Evolutionary conservation across 2,888 invertebrate species (phyloP), one percentile per base, ranked within the genome.

Genomic region (Pseudolycoriella hygida): DNA sequence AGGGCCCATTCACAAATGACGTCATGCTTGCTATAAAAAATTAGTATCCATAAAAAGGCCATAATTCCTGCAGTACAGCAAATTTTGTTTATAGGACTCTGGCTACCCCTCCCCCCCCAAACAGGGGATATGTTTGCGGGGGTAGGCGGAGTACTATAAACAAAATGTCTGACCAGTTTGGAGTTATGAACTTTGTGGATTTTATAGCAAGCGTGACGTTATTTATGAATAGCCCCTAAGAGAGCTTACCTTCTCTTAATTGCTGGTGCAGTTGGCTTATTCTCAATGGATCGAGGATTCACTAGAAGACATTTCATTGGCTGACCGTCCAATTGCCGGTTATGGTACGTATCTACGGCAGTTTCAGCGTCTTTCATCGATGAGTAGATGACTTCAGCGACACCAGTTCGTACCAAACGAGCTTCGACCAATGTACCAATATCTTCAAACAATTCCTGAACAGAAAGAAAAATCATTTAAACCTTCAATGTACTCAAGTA

Each of bases 261-360:
- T 44, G 60, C 59, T 42, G 62, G 58, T 17, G 58, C 60, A 2
- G 73, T 70, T 12, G 74, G 71, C 54, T 74, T 74, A 58, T 72
- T 71, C 54, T 74, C 74, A 58, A 72, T 71, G 50, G 74, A 67
- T 38, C 82, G 69, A 38, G 84, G 83, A 58, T 84, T 83, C 6
- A 88, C 86, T 50, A 89, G 69, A 45, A 87, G 72, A 60, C 88
- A 89, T 60, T 86, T 87, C 90, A 90, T 90, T 3, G 89, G 89
- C 58, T 87, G 86, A 1, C 92, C 90, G 67, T 94, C 93, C 39
- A 94, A 67, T 58, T 90, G 89, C 43, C 93, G 70, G 62, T 92
- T 90, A 61, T 93, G 90, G 66, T 93, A 93, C 45, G 88, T 80
- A 55, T 90, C 88, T 2, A 92, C 88, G 2, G 94, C 92, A 61